These are phyloP conservation scores for Tupaia tana DNA, from an alignment of 2,113 vertebrate species.

Conservation along the genomic window DNA sequence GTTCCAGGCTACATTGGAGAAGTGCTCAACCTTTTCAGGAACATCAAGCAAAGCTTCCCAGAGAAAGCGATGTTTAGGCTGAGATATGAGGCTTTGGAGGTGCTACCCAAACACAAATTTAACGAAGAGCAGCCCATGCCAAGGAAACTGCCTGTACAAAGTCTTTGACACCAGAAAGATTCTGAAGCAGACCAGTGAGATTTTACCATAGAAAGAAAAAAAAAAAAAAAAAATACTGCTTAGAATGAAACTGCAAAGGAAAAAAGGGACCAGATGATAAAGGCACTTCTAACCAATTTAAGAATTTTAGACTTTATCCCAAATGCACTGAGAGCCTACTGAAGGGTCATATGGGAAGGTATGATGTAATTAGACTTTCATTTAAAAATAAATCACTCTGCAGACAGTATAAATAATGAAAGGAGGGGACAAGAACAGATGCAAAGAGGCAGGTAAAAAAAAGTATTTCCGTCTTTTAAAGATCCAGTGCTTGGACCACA, in stretches of 20 bases:
- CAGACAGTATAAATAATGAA: background rate
- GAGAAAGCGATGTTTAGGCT: background rate
- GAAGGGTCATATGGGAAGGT: background rate
- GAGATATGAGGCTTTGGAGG: background rate
- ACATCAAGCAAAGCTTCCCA: background rate
- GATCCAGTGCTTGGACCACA: background rate
- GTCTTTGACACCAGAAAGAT: background rate
- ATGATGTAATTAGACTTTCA: background rate
- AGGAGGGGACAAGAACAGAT: background rate
- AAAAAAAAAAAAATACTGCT: background rate
- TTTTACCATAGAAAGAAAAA: background rate
- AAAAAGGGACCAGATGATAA: background rate
- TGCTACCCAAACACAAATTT: background rate
- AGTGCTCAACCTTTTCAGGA: background rate
- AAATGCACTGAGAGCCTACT: background rate
- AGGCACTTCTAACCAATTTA: background rate
- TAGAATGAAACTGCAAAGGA: background rate
- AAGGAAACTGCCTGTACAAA: background rate
- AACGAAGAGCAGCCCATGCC: background rate
- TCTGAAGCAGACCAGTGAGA: background rate
- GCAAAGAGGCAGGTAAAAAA: background rate
- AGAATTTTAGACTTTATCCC: background rate
- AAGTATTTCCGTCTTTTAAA: background rate
- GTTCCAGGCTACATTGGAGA: background rate
- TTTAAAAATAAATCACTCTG: background rate